These are phyloP conservation scores for Acanthosoma haemorrhoidale DNA, from an alignment of 2,888 invertebrate species.

Conservation along the genomic window DNA sequence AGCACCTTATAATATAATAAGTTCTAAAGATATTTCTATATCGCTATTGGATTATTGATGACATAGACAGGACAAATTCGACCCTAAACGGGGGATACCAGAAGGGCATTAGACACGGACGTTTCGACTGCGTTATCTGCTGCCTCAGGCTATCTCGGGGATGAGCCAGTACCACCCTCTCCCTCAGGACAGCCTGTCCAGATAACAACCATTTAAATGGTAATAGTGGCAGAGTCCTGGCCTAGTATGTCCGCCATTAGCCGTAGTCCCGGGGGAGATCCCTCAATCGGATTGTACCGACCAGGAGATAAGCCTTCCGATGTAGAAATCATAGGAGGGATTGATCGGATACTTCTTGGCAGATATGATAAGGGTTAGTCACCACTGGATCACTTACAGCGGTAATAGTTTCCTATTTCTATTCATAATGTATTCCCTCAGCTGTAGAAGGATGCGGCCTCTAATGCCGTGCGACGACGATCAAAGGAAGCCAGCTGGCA, in stretches of 20 bases:
- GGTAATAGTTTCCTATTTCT: not conserved
- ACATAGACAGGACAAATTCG: too few species aligned
- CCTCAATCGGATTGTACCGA: too few species aligned
- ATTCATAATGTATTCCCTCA: constrained; percentile 6
- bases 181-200: not conserved
- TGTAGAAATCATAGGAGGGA: not conserved
- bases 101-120: too few species aligned
- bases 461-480: not conserved
- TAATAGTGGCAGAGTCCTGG: not conserved
- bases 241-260: not conserved
- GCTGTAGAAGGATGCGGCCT: not conserved
- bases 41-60: too few species aligned
- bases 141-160: not conserved
- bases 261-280: not conserved
- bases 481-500: not conserved
- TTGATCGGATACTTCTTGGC: not conserved
- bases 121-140: not conserved
- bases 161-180: not conserved
- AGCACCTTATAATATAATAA: too few species aligned
- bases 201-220: constrained; percentile 26
- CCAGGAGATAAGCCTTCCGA: not conserved
- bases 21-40: too few species aligned
- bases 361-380: too few species aligned
- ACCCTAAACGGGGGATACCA: too few species aligned
- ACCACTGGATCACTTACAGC: too few species aligned